Evolutionary conservation across 2,888 invertebrate genomes (phyloP).

Genomic region (Diachrysia chrysitis): DNA sequence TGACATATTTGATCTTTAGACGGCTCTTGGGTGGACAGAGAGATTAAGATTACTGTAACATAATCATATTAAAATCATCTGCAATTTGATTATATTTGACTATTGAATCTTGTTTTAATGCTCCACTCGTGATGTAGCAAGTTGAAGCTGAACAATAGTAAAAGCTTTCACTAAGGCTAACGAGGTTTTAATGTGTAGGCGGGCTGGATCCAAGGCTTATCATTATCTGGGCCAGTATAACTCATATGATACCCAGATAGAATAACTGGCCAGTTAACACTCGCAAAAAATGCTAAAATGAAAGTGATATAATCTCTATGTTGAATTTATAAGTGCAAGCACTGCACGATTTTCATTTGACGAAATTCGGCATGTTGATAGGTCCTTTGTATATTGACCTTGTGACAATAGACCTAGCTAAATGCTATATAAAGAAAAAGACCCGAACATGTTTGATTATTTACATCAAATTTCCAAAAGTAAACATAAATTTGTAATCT

Average conservation of each 20-base stretch:
- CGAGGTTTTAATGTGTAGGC: constrained; percentile 84
- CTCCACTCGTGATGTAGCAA: constrained; percentile 51
- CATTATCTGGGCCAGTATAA: constrained; percentile 80
- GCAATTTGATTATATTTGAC: background rate
- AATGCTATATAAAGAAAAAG: no score
- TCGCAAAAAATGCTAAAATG: constrained; percentile 51
- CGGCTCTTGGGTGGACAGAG: no score
- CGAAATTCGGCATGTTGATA: no score
- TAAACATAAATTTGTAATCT: no score
- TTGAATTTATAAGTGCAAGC: constrained; percentile 46
- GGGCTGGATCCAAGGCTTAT: constrained; percentile 77
- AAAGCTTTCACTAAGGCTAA: constrained; percentile 77
- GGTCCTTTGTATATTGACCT: no score
- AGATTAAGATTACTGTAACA: no score
- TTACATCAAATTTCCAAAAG: no score
- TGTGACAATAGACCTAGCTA: no score
- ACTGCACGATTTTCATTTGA: background rate
- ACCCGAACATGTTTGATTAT: no score
- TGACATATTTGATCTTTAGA: no score
- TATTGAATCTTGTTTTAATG: background rate
- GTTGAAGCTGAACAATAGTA: constrained; percentile 71
- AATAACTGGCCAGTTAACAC: constrained; percentile 68
- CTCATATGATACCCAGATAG: constrained; percentile 78
- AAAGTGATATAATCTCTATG: constrained; percentile 45
- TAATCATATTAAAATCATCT: background rate